These are phyloP conservation scores for Amphiprion percula DNA, from an alignment of 2,113 vertebrate species.

Conservation along the genomic window DNA sequence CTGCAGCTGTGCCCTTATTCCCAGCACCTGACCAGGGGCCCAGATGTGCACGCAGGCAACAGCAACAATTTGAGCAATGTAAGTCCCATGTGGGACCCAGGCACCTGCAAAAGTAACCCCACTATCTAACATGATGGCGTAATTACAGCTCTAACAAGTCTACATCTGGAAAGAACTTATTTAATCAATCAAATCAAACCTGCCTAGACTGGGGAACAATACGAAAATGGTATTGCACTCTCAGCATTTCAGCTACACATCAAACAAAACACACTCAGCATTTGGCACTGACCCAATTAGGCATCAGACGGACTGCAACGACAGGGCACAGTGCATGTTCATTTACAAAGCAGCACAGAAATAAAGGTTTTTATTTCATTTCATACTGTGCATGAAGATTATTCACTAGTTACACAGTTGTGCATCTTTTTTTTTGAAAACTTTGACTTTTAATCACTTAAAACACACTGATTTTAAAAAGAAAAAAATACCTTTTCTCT, in stretches of 20 bases:
- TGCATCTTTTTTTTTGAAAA: slow-evolving; percentile 14
- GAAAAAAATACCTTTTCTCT: neutral
- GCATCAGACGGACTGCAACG: slow-evolving; percentile 53
- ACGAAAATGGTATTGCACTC: slow-evolving; percentile 53
- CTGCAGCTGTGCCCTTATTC: slow-evolving; percentile 84
- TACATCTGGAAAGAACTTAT: slow-evolving; percentile 70
- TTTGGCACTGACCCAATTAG: slow-evolving; percentile 68
- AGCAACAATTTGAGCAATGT: slow-evolving; percentile 81
- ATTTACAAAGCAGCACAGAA: slow-evolving; percentile 45
- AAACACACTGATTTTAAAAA: slow-evolving; percentile 13
- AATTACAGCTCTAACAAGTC: slow-evolving; percentile 78
- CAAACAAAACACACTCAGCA: slow-evolving; percentile 55
- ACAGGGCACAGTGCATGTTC: slow-evolving; percentile 1
- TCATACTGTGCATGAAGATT: slow-evolving; percentile 15
- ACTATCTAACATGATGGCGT: slow-evolving; percentile 72
- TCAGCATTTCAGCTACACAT: slow-evolving; percentile 68
- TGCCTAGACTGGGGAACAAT: slow-evolving; percentile 48
- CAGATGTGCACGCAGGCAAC: slow-evolving; percentile 79
- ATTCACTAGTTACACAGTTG: neutral
- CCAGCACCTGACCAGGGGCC: slow-evolving; percentile 79
- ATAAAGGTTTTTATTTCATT: slow-evolving; percentile 17
- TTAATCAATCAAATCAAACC: slow-evolving; percentile 70
- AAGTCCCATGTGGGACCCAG: slow-evolving; percentile 75
- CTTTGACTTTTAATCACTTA: neutral
- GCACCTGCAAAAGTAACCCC: slow-evolving; percentile 80